phyloP scores from a whole-genome alignment of 2,113 vertebrate genomes.

The Phyllostomus hastatus region DNA sequence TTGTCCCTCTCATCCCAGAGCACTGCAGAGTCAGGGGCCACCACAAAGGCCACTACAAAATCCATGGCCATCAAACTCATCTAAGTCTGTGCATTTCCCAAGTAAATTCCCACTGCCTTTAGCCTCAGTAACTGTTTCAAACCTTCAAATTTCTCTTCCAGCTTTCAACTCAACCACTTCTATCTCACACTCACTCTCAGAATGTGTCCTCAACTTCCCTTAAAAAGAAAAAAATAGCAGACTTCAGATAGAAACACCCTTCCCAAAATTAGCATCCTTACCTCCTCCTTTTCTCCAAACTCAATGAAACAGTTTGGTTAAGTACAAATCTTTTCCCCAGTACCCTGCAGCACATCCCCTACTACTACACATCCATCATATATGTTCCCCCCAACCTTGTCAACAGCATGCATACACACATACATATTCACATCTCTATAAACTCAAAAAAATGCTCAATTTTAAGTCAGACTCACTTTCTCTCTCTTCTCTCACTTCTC shows the following conservation, averaged over 20 bases:
- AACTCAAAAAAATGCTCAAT: not conserved
- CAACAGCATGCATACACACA: not conserved
- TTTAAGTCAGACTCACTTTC: not conserved
- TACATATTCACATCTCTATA: not conserved
- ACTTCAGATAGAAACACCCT: not conserved
- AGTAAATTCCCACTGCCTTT: not conserved
- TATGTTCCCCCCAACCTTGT: not conserved
- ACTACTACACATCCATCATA: not conserved
- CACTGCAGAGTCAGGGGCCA: not conserved
- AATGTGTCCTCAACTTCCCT: not conserved
- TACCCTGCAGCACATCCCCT: not conserved
- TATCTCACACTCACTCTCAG: not conserved
- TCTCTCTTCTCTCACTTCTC: too few species aligned
- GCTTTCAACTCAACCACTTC: not conserved
- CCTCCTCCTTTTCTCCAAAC: not conserved
- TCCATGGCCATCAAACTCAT: not conserved
- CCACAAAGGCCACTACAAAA: not conserved
- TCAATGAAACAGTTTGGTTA: not conserved
- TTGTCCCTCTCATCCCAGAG: not conserved
- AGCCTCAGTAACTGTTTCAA: not conserved
- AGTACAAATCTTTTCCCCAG: not conserved
- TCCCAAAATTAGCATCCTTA: not conserved
- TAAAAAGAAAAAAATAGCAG: constrained; percentile 5
- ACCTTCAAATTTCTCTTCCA: not conserved
- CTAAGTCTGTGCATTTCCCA: not conserved